A percentile compares a stretch with the other conserved stretches of the same genome.
These are phyloP conservation scores for Leucoraja erinaceus DNA, from an alignment of 2,113 vertebrate species.

Conservation along the genomic window DNA sequence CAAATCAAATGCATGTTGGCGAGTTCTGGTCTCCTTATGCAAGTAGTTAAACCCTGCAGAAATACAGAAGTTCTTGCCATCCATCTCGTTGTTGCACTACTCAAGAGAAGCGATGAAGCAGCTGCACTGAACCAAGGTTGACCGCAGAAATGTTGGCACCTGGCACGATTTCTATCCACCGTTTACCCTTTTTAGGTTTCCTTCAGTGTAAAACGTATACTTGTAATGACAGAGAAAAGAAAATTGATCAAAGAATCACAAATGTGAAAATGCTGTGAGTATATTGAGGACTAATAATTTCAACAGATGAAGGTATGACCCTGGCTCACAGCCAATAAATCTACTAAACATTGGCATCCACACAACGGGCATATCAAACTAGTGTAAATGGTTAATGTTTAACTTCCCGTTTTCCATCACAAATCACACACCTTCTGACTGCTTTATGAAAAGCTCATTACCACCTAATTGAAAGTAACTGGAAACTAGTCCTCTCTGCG, in stretches of 20 bases:
- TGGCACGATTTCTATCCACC: not conserved
- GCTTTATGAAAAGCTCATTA: constrained; percentile 36
- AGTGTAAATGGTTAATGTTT: constrained; percentile 17
- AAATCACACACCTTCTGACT: constrained; percentile 34
- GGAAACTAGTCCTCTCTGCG: constrained; percentile 1
- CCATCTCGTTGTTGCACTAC: no score
- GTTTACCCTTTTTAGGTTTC: not conserved
- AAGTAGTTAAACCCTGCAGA: not conserved
- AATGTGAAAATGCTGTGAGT: not conserved
- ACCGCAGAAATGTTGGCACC: not conserved
- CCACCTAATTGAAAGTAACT: constrained; percentile 32
- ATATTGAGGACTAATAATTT: not conserved
- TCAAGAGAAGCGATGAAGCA: not conserved
- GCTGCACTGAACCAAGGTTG: not conserved
- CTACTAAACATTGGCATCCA: not conserved
- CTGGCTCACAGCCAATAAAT: not conserved
- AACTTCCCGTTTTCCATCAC: constrained; percentile 29
- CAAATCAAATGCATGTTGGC: no score
- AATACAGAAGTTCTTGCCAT: not conserved
- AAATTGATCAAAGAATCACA: not conserved
- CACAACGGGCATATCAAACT: not conserved
- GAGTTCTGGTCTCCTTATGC: not conserved
- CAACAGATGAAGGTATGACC: not conserved
- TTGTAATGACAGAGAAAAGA: not conserved
- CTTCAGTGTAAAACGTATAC: not conserved